phyloP scores from a whole-genome alignment of 2,113 vertebrate genomes.

The Emydura subglobosa region DNA sequence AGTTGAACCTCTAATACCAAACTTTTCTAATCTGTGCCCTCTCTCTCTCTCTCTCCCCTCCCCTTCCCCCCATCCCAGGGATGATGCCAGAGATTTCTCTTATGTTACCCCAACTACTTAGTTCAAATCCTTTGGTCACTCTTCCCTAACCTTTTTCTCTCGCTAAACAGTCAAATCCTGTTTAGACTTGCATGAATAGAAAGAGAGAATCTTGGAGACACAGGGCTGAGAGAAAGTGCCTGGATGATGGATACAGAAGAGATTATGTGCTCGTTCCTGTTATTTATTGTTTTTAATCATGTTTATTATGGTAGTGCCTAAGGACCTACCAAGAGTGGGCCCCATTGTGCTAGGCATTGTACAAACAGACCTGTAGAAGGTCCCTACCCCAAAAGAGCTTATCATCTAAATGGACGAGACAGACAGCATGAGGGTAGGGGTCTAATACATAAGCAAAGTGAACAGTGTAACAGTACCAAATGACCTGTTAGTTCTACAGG shows the following conservation, averaged over 20 bases:
- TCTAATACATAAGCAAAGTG: neutral
- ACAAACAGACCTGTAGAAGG: neutral
- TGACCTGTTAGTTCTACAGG: neutral
- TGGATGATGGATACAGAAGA: neutral
- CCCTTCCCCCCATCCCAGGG: neutral
- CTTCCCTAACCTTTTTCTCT: slow-evolving; percentile 1
- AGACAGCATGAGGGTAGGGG: neutral
- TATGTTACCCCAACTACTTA: neutral
- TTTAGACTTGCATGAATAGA: neutral
- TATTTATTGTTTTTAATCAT: neutral
- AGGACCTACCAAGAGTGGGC: neutral
- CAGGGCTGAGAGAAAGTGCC: neutral
- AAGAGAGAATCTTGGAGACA: neutral
- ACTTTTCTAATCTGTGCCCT: neutral
- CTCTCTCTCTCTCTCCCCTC: neutral
- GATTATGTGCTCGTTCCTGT: neutral
- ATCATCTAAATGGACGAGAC: neutral
- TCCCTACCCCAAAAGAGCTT: neutral
- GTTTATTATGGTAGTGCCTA: neutral
- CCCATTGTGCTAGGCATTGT: neutral
- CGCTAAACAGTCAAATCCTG: neutral
- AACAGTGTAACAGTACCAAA: neutral
- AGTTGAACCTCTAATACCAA: neutral
- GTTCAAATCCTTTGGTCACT: neutral
- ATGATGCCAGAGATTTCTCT: neutral